Evolutionary conservation across 1,140 invertebrate species (phyloP).

Genomic region (Diprion similis): DNA sequence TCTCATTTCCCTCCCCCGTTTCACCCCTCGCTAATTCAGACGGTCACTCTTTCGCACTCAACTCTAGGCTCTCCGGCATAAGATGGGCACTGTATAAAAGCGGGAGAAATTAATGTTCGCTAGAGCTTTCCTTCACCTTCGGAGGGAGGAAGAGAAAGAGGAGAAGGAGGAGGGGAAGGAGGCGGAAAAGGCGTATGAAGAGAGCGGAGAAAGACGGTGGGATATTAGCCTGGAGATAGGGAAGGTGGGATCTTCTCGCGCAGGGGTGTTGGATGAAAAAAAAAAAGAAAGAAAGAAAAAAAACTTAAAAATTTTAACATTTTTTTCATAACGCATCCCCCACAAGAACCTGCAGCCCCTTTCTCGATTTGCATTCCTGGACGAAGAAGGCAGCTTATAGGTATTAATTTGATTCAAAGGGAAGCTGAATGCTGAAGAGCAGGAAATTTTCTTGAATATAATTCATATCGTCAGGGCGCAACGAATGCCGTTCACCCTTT

Average conservation of each 20-base stretch:
- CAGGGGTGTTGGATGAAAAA: not conserved
- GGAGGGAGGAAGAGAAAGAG: not conserved
- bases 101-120: not conserved
- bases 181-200: not conserved
- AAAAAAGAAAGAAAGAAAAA: not conserved
- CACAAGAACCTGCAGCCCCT: not conserved
- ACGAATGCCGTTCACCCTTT: no score
- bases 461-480: no score
- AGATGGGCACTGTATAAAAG: not conserved
- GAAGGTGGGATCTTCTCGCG: not conserved
- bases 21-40: not conserved
- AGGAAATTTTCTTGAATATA: not conserved
- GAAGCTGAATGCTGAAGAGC: not conserved
- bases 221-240: not conserved
- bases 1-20: not conserved
- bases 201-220: not conserved
- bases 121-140: not conserved
- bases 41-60: not conserved
- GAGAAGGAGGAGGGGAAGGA: no score
- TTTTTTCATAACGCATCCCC: not conserved
- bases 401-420: not conserved
- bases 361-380: not conserved
- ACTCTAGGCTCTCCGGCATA: not conserved
- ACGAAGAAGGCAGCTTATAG: not conserved
- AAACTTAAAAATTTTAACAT: conserved; percentile 1